phyloP scores from a whole-genome alignment of 1,140 invertebrate species.

The Zaprionus davidi region DNA sequence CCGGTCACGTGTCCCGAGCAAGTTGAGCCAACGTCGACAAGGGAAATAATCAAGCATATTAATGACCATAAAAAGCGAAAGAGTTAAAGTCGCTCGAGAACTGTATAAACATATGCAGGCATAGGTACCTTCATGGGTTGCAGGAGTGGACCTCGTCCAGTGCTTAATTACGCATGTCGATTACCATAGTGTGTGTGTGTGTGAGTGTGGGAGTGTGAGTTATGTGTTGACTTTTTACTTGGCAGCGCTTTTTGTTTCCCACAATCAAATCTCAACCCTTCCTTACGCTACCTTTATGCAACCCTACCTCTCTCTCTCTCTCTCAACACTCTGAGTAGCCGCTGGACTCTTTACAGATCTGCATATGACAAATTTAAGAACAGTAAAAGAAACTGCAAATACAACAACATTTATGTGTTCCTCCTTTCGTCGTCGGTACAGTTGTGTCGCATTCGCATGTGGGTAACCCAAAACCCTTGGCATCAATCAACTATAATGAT shows the following conservation, averaged over 20 bases:
- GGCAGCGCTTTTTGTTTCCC: conserved; percentile 59
- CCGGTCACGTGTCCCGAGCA: conserved; percentile 64
- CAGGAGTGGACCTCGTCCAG: conserved; percentile 44
- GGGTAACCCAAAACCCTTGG: conserved; percentile 62
- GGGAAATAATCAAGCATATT: conserved; percentile 83
- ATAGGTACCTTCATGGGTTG: conserved; percentile 21
- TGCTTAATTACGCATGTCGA: conserved; percentile 73
- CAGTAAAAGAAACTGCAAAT: background rate
- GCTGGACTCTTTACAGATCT: background rate
- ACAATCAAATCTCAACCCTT: conserved; percentile 80
- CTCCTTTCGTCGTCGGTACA: conserved; percentile 39
- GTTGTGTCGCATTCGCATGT: conserved; percentile 27
- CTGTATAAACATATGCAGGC: conserved; percentile 5
- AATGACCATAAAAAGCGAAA: conserved; percentile 80
- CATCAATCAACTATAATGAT: conserved; percentile 80
- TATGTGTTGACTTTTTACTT: conserved; percentile 70
- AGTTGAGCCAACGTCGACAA: conserved; percentile 50
- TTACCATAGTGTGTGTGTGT: conserved; percentile 12
- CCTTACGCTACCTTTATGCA: background rate
- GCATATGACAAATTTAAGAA: background rate
- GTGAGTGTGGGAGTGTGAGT: conserved; percentile 11
- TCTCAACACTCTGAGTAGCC: too few relatives aligned
- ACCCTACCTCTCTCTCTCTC: background rate
- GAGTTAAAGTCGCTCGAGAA: conserved; percentile 66
- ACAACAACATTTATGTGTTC: background rate